Evolutionary conservation across 2,113 vertebrate genomes (phyloP).

Genomic region (Mobula birostris): DNA sequence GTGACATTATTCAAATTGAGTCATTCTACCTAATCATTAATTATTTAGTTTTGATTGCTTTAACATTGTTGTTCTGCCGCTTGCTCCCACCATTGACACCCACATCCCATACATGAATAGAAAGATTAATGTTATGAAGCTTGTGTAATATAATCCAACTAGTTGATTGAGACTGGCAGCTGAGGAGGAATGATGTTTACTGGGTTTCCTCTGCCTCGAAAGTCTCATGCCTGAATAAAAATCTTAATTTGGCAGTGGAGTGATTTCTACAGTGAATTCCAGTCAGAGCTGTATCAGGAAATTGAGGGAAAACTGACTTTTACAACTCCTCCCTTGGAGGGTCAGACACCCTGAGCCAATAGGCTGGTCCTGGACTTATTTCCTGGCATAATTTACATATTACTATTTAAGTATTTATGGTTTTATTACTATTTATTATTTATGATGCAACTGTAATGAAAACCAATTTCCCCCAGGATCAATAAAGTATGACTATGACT

Average conservation of each 20-base stretch:
- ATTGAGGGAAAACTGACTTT: background rate
- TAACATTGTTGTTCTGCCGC: background rate
- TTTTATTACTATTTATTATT: too few relatives aligned
- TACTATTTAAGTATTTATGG: too few relatives aligned
- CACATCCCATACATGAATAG: too few relatives aligned
- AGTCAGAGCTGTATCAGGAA: background rate
- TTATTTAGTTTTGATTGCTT: conserved; percentile 9
- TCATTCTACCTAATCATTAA: background rate
- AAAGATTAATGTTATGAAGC: background rate
- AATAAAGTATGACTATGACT: too few relatives aligned
- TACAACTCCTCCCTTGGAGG: too few relatives aligned
- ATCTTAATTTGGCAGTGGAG: background rate
- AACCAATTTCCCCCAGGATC: too few relatives aligned
- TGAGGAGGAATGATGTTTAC: background rate
- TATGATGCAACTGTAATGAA: too few relatives aligned
- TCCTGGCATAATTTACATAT: too few relatives aligned
- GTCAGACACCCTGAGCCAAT: too few relatives aligned
- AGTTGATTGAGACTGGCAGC: background rate
- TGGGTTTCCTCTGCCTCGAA: background rate
- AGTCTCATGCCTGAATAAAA: background rate
- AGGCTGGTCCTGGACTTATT: too few relatives aligned
- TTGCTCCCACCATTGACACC: background rate
- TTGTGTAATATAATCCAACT: background rate
- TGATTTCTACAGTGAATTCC: background rate
- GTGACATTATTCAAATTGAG: background rate